These are phyloP conservation scores for Caenorhabditis doughertyi DNA, from an alignment of 2,888 invertebrate genomes.

Conservation along the genomic window DNA sequence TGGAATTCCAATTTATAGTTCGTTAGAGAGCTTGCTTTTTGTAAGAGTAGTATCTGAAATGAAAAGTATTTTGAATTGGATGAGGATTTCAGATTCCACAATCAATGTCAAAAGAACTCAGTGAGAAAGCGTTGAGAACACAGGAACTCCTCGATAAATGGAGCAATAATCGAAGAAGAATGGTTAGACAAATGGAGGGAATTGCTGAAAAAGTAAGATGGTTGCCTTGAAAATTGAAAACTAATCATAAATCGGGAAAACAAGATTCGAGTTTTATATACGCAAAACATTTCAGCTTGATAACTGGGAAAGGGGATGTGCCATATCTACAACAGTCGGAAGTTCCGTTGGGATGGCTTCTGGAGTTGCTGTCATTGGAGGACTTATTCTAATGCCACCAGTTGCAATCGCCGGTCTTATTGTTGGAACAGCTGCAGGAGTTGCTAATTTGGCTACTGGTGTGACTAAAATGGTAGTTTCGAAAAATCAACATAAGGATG, in stretches of 20 bases:
- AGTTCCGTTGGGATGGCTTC: slow-evolving; percentile 69
- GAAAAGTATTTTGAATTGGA: background rate
- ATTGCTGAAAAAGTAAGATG: slow-evolving; percentile 30
- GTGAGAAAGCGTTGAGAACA: slow-evolving; percentile 35
- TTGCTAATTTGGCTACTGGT: slow-evolving; percentile 68
- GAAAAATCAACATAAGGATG: slow-evolving; percentile 27
- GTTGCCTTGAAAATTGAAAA: background rate
- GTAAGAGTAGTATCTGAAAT: slow-evolving; percentile 18
- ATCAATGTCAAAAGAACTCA: slow-evolving; percentile 52
- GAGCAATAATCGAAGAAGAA: slow-evolving; percentile 54
- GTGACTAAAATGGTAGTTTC: slow-evolving; percentile 49
- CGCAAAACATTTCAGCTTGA: slow-evolving; percentile 54
- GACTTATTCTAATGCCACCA: slow-evolving; percentile 69
- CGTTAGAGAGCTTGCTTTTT: slow-evolving; percentile 46
- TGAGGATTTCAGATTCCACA: slow-evolving; percentile 46
- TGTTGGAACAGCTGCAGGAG: slow-evolving; percentile 70
- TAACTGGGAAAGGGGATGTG: slow-evolving; percentile 66
- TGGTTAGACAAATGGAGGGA: slow-evolving; percentile 33
- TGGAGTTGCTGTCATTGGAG: slow-evolving; percentile 69
- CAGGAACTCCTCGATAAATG: slow-evolving; percentile 53
- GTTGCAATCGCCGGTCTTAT: slow-evolving; percentile 71
- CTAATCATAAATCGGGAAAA: too few species aligned
- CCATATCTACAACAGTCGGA: slow-evolving; percentile 71
- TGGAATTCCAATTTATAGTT: slow-evolving; percentile 53
- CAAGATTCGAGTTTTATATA: too few species aligned